Percentiles rank a stretch among this genome's conserved stretches.
Conservation (phyloP, 2,888 invertebrate genomes). For the Syritta pipiens region DNA sequence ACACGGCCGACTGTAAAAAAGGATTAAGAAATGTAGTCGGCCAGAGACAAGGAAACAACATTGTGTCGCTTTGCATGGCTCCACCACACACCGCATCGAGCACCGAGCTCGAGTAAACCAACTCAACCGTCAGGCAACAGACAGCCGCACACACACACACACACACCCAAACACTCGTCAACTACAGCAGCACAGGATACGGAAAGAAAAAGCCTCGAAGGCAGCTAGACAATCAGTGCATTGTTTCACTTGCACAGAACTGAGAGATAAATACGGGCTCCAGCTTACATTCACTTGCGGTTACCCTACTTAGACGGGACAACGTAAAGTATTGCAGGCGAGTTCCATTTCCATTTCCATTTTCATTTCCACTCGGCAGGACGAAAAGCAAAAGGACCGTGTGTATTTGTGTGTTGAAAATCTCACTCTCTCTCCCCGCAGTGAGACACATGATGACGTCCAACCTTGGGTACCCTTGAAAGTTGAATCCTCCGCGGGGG, state of each 20-base stretch:
- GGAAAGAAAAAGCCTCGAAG: constrained; percentile 51
- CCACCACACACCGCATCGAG: constrained; percentile 1
- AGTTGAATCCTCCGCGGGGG: constrained; percentile 44
- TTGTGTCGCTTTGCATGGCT: constrained; percentile 47
- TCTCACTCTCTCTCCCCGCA: no score
- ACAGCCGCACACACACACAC: neutral
- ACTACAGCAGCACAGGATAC: constrained; percentile 28
- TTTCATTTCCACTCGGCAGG: constrained; percentile 40
- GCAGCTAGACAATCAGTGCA: constrained; percentile 66
- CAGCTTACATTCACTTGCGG: constrained; percentile 61
- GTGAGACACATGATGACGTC: constrained; percentile 45
- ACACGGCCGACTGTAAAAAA: constrained; percentile 37
- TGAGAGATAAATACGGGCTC: constrained; percentile 54
- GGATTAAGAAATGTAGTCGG: constrained; percentile 61
- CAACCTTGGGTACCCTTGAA: constrained; percentile 66
- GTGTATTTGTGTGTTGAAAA: no score
- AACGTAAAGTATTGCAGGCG: constrained; percentile 54
- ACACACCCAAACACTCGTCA: constrained; percentile 8
- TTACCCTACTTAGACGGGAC: constrained; percentile 58
- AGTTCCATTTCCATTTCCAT: no score
- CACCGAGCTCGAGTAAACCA: neutral
- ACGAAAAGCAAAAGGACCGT: neutral
- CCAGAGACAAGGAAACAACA: constrained; percentile 62
- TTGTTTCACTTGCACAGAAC: constrained; percentile 54
- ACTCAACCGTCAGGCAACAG: constrained; percentile 41